A percentile compares a stretch with the other conserved stretches of the same genome.
These are phyloP conservation scores for Orthosia incerta DNA, from an alignment of 2,888 invertebrate genomes.

Conservation along the genomic window DNA sequence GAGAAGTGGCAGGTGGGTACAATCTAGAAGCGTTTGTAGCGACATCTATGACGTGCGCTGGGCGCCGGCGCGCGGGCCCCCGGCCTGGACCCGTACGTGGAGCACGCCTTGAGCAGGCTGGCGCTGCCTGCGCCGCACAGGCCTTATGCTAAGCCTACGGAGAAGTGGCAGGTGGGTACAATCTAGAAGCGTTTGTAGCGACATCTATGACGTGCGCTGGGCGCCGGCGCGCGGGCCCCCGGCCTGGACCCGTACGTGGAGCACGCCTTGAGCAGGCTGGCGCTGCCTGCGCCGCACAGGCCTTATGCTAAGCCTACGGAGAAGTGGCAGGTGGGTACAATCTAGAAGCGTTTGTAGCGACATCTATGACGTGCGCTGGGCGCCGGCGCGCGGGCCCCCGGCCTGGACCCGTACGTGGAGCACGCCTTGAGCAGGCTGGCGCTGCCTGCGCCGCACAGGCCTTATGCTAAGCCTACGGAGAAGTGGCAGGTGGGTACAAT, in stretches of 20 bases:
- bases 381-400: constrained; percentile 95
- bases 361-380: constrained; percentile 95
- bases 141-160: constrained; percentile 94
- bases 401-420: constrained; percentile 97
- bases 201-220: constrained; percentile 94
- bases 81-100: constrained; percentile 97
- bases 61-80: constrained; percentile 96
- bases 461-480: constrained; percentile 95
- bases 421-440: constrained; percentile 95
- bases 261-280: constrained; percentile 95
- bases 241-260: constrained; percentile 97
- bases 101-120: constrained; percentile 95
- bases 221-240: constrained; percentile 95
- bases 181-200: no score
- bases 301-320: constrained; percentile 95
- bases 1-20: constrained; percentile 92
- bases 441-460: constrained; percentile 94
- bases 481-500: constrained; percentile 90
- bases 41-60: no score
- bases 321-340: constrained; percentile 90
- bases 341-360: no score
- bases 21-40: no score
- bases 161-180: constrained; percentile 92
- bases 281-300: constrained; percentile 95
- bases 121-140: constrained; percentile 95